Conservation (phyloP, 2,797 vertebrate genomes). For the Rhabdomys pumilio region DNA sequence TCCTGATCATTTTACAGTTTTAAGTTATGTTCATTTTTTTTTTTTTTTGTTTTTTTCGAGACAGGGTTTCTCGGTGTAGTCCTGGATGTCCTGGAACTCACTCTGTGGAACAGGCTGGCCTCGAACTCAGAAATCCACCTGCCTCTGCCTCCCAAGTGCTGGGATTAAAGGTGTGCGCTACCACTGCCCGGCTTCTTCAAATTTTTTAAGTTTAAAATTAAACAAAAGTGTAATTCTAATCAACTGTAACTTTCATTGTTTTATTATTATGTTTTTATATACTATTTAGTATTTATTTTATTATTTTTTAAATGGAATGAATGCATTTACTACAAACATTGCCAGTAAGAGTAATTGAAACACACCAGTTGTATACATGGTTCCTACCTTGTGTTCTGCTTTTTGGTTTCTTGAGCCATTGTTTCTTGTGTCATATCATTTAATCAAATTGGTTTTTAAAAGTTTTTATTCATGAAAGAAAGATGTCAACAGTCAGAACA, state of each 20-base stretch:
- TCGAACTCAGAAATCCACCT: no score
- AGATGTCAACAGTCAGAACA: slow-evolving; percentile 83
- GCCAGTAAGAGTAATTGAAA: background rate
- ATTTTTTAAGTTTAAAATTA: background rate
- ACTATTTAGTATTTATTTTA: background rate
- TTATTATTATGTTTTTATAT: background rate
- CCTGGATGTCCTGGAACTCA: no score
- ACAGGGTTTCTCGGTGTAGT: no score
- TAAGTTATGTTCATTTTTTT: background rate
- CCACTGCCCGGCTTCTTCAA: background rate
- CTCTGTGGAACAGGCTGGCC: no score
- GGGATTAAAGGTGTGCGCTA: no score
- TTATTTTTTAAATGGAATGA: background rate
- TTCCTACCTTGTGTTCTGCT: background rate
- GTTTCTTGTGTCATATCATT: background rate
- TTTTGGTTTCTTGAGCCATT: background rate
- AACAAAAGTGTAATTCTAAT: background rate
- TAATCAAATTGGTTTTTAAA: background rate
- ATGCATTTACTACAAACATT: background rate
- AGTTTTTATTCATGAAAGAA: slow-evolving; percentile 66
- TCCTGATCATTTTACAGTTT: background rate
- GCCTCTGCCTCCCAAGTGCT: no score
- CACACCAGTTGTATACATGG: background rate
- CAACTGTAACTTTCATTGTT: background rate
- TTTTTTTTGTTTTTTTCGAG: no score